These are phyloP conservation scores for Hydropsyche tenuis DNA, from an alignment of 1,140 invertebrate genomes.

Conservation along the genomic window DNA sequence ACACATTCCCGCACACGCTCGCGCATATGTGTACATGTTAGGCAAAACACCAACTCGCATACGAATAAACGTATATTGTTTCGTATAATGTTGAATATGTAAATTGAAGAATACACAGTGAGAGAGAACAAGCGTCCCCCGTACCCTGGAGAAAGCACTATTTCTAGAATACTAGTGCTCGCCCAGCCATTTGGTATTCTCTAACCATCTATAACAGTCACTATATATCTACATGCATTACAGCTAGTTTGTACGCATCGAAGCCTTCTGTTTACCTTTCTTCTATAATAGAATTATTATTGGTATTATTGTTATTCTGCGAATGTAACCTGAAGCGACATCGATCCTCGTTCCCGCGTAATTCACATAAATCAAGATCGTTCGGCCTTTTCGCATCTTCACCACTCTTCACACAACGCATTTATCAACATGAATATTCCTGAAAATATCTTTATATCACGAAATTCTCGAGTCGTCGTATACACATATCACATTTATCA, in stretches of 20 bases:
- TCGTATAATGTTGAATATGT: constrained; percentile 25
- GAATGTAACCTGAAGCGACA: constrained; percentile 20
- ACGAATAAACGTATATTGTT: constrained; percentile 9
- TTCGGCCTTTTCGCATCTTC: constrained; percentile 11
- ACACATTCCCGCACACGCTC: not conserved
- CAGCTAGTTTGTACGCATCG: not conserved
- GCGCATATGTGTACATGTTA: not conserved
- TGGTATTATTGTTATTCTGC: constrained; percentile 21
- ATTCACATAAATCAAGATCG: constrained; percentile 21
- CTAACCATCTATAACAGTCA: constrained; percentile 8
- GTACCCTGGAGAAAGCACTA: constrained; percentile 1
- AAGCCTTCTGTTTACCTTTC: constrained; percentile 14
- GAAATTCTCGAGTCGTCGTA: no score
- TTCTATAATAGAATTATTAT: constrained; percentile 5
- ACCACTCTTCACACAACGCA: not conserved
- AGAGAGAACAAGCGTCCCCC: not conserved
- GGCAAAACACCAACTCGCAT: no score
- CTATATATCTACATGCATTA: constrained; percentile 6
- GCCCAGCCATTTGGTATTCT: constrained; percentile 15
- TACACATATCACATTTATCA: not conserved
- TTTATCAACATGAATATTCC: constrained; percentile 14
- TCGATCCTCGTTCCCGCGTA: constrained; percentile 12
- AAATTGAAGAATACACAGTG: constrained; percentile 19
- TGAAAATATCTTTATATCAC: constrained; percentile 8
- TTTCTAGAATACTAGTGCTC: constrained; percentile 14